Base-by-base conservation (phyloP, 92 coral and sea anemone genomes). In the Porites cylindrica region DNA sequence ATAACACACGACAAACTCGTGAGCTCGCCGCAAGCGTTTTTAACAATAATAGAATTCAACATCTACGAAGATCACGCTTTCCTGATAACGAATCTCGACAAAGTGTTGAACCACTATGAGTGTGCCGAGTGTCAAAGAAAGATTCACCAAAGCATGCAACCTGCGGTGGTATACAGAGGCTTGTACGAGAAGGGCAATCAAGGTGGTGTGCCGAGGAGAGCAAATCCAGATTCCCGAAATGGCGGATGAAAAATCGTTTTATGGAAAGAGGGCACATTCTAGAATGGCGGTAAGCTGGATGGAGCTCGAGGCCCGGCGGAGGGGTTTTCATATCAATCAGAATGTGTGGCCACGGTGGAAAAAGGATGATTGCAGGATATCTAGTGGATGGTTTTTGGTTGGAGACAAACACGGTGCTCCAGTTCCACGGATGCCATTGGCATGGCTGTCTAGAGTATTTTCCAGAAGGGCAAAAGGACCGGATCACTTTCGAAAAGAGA, bases 311-410 rank as follows among this genome's bases (percentile, higher is more conserved):
- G 51, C 75, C 29, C 20, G 16, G 14, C 20, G 20, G 10, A 2
- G 20, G 1, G 14, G 12, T 4, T 8, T 26, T 0, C 84, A 79
- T 43, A 79, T 79, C 66, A 75, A 79, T 54, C 72, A 71, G 23
- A 3, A 8, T 79, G 38, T 79, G 90, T 19, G 85, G 90, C 4
- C 79, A 78, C 10, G 84, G 90, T 0, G 90, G 85, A 0, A 85
- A 86, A 53, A 53, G 59, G 4, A 53, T 1, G 4, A 11, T 53
- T 53, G 59, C 59, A 1, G 59, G 10, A 53, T 8, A 53, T 53
- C 1, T 8, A 53, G 59, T 53, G 59, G 79, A 23, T 52, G 47
- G 90, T 1, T 66, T 0, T 29, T 71, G 64, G 12, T 82, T 81
- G 0, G 10, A 18, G 6, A 74, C 74, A 9, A 64, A 29, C 12